A percentile compares a stretch with the other conserved stretches of the same genome.
Evolutionary conservation across 2,797 vertebrate species (phyloP).

Genomic region (Syndactyla subalaris): DNA sequence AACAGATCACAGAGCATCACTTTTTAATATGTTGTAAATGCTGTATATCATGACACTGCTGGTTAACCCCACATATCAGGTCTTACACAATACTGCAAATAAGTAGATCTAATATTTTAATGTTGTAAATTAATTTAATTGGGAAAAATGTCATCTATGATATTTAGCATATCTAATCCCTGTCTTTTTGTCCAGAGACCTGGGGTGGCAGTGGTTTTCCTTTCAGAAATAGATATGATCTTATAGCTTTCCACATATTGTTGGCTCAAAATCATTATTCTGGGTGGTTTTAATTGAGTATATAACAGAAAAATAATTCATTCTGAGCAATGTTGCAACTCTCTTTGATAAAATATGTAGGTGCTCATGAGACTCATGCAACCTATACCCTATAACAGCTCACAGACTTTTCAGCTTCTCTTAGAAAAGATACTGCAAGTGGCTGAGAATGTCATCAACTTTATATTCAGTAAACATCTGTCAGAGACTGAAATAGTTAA

Average conservation of each 20-base stretch:
- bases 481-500: too few relatives aligned
- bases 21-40: neutral
- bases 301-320: neutral
- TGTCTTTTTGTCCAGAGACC: neutral
- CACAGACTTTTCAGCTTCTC: neutral
- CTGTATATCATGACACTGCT: neutral
- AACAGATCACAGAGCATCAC: neutral
- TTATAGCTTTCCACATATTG: neutral
- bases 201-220: neutral
- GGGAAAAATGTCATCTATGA: neutral
- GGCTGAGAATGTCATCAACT: neutral
- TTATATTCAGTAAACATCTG: neutral
- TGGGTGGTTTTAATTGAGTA: neutral
- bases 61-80: neutral
- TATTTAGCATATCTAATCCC: neutral
- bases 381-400: neutral
- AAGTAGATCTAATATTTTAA: neutral
- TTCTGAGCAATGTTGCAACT: neutral
- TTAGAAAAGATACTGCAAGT: neutral
- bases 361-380: neutral
- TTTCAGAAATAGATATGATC: neutral
- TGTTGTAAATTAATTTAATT: neutral
- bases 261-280: neutral
- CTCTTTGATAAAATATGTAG: neutral
- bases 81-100: neutral